Evolutionary conservation across 2,797 vertebrate species (phyloP).

Genomic region (Echiichthys vipera): DNA sequence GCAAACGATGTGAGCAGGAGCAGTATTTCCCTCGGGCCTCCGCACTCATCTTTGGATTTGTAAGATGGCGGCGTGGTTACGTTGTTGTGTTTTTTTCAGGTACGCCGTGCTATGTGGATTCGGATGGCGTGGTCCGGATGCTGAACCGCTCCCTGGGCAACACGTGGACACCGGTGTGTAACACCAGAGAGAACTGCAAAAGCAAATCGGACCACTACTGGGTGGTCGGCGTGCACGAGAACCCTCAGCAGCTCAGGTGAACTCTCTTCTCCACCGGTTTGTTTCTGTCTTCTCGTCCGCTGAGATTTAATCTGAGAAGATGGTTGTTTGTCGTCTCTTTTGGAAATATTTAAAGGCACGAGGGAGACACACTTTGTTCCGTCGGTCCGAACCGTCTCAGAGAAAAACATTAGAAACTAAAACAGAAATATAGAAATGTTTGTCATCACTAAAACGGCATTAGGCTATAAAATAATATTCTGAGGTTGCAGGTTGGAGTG

Average conservation of each 20-base stretch:
- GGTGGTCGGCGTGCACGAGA: slow-evolving; percentile 95
- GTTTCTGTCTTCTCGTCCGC: background rate
- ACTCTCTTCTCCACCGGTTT: background rate
- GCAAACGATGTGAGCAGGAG: background rate
- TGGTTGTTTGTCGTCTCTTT: background rate
- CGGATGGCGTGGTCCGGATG: slow-evolving; percentile 90
- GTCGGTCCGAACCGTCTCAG: too few relatives aligned
- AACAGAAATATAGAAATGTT: background rate
- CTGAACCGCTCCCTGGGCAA: slow-evolving; percentile 92
- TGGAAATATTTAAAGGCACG: background rate
- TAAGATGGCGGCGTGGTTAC: background rate
- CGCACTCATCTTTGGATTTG: background rate
- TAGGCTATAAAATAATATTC: background rate
- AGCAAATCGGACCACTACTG: slow-evolving; percentile 95
- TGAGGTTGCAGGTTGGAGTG: too few relatives aligned
- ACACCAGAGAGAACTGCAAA: slow-evolving; percentile 93
- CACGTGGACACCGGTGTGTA: slow-evolving; percentile 92
- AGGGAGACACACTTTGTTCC: too few relatives aligned
- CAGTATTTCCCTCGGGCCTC: too few relatives aligned
- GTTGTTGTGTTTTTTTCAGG: slow-evolving; percentile 81
- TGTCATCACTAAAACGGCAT: background rate
- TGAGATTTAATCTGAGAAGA: too few relatives aligned
- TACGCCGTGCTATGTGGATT: slow-evolving; percentile 92
- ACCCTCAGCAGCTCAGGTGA: slow-evolving; percentile 95
- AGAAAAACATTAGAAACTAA: too few relatives aligned